Conservation (phyloP, 2,797 vertebrate genomes). For the Poecilia velifera region DNA sequence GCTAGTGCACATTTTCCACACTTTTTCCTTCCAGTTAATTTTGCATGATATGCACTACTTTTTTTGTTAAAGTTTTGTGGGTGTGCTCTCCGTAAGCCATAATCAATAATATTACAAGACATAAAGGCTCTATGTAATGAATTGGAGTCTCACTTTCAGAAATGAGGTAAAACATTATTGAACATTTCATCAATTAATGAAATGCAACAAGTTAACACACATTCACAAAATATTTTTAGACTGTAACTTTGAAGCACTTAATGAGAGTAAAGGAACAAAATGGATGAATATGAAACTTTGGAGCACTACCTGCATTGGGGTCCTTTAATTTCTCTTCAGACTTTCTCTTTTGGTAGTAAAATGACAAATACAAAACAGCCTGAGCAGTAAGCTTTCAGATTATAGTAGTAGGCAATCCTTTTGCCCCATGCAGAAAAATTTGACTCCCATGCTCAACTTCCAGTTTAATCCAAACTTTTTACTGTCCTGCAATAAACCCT, state of each 20-base stretch:
- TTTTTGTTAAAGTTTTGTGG: neutral
- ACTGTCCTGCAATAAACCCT: neutral
- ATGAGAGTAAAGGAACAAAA: neutral
- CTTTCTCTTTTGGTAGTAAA: neutral
- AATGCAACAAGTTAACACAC: neutral
- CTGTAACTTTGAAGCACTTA: neutral
- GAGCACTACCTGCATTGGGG: neutral
- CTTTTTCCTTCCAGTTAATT: neutral
- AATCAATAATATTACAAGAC: neutral
- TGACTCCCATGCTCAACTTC: neutral
- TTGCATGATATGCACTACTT: neutral
- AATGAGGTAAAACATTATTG: neutral
- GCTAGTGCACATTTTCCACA: neutral
- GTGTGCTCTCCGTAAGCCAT: neutral
- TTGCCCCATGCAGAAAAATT: neutral
- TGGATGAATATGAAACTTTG: neutral
- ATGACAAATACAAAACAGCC: neutral
- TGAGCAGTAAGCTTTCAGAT: neutral
- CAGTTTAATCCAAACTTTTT: neutral
- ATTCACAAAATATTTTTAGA: neutral
- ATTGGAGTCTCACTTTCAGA: neutral
- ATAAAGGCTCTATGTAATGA: neutral
- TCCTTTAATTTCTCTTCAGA: neutral
- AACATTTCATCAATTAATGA: neutral
- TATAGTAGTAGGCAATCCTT: neutral